Conservation (phyloP, 2,888 invertebrate species). For the Athetis lepigone region DNA sequence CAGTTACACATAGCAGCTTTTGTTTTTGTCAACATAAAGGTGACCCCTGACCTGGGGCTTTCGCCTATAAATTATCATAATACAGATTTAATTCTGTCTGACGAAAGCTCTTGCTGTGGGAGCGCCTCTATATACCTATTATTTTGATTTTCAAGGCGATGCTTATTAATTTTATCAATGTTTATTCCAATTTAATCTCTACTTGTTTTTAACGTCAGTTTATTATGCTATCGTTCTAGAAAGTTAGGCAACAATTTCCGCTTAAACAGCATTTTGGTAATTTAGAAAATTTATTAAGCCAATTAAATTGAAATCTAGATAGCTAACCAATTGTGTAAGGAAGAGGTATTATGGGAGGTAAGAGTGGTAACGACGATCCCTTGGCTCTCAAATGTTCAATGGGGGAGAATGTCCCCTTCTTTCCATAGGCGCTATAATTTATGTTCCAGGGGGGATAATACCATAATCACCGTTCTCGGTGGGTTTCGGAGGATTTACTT, state of each 20-base stretch:
- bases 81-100: too few relatives aligned
- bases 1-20: too few relatives aligned
- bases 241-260: slow-evolving; percentile 41
- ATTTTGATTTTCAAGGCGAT: background rate
- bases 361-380: slow-evolving; percentile 31
- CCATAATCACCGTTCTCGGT: slow-evolving; percentile 45
- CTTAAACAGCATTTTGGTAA: slow-evolving; percentile 45
- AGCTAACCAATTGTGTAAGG: slow-evolving; percentile 47
- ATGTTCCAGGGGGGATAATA: slow-evolving; percentile 42
- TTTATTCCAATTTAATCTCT: slow-evolving; percentile 1
- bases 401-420: slow-evolving; percentile 34
- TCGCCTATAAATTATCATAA: too few relatives aligned
- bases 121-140: too few relatives aligned
- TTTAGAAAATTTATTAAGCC: slow-evolving; percentile 51
- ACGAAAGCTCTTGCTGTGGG: too few relatives aligned
- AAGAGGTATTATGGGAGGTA: slow-evolving; percentile 31
- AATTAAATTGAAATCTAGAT: slow-evolving; percentile 55
- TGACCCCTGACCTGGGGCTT: too few relatives aligned
- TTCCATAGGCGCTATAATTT: slow-evolving; percentile 38
- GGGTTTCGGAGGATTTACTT: slow-evolving; percentile 15
- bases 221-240: slow-evolving; percentile 25
- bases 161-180: background rate
- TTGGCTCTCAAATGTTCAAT: slow-evolving; percentile 30
- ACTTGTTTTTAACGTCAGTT: slow-evolving; percentile 12
- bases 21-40: too few relatives aligned